Evolutionary conservation across 2,888 invertebrate species (phyloP).

Genomic region (Rugalucina vietnamica): DNA sequence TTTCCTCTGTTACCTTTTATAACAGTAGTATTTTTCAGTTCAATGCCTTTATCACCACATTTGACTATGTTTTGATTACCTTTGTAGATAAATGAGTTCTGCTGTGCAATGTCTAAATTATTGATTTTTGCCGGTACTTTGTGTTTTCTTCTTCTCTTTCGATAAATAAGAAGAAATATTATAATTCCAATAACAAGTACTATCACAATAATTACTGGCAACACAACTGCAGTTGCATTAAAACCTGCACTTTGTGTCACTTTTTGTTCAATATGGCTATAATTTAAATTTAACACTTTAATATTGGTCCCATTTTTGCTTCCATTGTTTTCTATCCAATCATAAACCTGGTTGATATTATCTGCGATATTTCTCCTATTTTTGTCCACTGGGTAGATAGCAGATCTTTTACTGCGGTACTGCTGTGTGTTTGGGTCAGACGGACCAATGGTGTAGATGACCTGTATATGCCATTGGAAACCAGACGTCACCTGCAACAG

Average conservation of each 20-base stretch:
- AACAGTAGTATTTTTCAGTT: slow-evolving; percentile 62
- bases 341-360: slow-evolving; percentile 39
- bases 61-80: slow-evolving; percentile 56
- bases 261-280: slow-evolving; percentile 43
- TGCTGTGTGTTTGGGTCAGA: slow-evolving; percentile 62
- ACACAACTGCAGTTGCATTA: slow-evolving; percentile 43
- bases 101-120: slow-evolving; percentile 64
- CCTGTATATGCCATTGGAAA: slow-evolving; percentile 84
- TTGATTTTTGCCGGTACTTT: slow-evolving; percentile 50
- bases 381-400: slow-evolving; percentile 45
- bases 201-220: slow-evolving; percentile 54
- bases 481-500: slow-evolving; percentile 80
- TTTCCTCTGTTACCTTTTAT: slow-evolving; percentile 57
- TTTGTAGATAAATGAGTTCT: slow-evolving; percentile 66
- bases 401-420: slow-evolving; percentile 67
- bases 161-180: slow-evolving; percentile 49
- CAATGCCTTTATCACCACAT: slow-evolving; percentile 48
- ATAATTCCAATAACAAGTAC: slow-evolving; percentile 48
- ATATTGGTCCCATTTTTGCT: slow-evolving; percentile 78
- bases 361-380: slow-evolving; percentile 47
- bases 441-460: slow-evolving; percentile 81
- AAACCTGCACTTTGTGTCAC: slow-evolving; percentile 13
- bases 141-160: slow-evolving; percentile 54
- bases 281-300: slow-evolving; percentile 58
- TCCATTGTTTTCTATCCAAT: slow-evolving; percentile 55